Evolutionary conservation across 2,113 vertebrate species (phyloP).

Genomic region (Callithrix jacchus): DNA sequence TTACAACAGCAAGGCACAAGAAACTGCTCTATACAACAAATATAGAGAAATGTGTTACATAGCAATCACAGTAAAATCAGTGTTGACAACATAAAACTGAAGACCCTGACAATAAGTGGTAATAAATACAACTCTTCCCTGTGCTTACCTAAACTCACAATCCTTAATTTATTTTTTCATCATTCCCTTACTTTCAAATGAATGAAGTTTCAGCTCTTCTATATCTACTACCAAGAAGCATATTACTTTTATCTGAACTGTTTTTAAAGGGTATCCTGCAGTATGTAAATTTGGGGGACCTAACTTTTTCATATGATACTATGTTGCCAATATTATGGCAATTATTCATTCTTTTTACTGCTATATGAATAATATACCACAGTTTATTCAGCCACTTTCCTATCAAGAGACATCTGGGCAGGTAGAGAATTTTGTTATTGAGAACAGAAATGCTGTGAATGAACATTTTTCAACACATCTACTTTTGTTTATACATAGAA

Average conservation of each 20-base stretch:
- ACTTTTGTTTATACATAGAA: neutral
- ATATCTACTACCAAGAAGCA: neutral
- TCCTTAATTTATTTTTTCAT: conserved; percentile 4
- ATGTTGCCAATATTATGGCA: neutral
- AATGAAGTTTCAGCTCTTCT: conserved; percentile 19
- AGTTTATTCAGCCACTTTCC: conserved; percentile 17
- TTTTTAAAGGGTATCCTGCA: neutral
- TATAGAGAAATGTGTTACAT: neutral
- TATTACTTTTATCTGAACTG: conserved; percentile 9
- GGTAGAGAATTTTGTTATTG: neutral
- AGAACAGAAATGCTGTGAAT: neutral
- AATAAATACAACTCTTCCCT: neutral
- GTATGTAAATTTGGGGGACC: neutral
- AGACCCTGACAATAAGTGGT: neutral
- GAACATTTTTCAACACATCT: neutral
- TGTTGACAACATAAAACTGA: neutral
- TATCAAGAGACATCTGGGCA: neutral
- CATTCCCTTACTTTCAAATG: neutral
- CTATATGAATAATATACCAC: neutral
- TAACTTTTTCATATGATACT: neutral
- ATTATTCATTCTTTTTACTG: neutral
- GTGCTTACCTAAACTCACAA: neutral
- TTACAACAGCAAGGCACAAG: conserved; percentile 22
- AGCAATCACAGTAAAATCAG: neutral
- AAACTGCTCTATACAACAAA: neutral